phyloP scores from a whole-genome alignment of 2,113 vertebrate species.

The Mormoops blainvillei region DNA sequence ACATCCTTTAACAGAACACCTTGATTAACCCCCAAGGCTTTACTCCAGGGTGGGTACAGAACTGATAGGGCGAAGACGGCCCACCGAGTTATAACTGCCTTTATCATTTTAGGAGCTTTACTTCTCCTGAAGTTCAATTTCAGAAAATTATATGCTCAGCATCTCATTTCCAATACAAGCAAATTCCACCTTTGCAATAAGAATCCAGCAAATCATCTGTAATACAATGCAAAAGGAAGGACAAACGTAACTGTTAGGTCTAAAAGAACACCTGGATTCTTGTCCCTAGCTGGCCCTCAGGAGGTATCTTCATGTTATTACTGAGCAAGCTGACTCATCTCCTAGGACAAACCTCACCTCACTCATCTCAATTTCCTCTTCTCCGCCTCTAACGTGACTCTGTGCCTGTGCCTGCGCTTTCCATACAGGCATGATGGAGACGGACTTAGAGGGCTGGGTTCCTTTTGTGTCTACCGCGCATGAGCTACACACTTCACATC shows the following conservation, averaged over 20 bases:
- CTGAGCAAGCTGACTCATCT: not conserved
- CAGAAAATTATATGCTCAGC: not conserved
- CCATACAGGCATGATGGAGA: not conserved
- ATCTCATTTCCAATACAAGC: conserved; percentile 9
- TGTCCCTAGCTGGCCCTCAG: not conserved
- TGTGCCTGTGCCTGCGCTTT: not conserved
- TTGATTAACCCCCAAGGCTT: not conserved
- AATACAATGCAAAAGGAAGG: not conserved
- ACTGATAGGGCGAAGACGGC: not conserved
- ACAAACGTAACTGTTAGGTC: not conserved
- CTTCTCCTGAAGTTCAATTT: conserved; percentile 7
- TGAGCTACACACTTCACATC: not conserved
- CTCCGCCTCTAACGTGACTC: not conserved
- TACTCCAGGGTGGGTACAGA: not conserved
- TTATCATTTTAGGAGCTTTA: not conserved
- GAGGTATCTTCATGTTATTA: not conserved
- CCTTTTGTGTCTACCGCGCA: not conserved
- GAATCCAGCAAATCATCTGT: not conserved
- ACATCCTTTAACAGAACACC: not conserved
- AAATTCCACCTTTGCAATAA: not conserved
- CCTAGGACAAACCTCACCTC: not conserved
- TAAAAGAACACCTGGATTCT: not conserved
- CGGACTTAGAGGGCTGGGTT: not conserved
- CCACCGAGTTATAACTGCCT: not conserved
- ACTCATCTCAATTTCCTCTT: not conserved